Percentiles rank a stretch among this genome's conserved stretches.
These are phyloP conservation scores for Sebastes fasciatus DNA, from an alignment of 2,113 vertebrate species.

Conservation along the genomic window DNA sequence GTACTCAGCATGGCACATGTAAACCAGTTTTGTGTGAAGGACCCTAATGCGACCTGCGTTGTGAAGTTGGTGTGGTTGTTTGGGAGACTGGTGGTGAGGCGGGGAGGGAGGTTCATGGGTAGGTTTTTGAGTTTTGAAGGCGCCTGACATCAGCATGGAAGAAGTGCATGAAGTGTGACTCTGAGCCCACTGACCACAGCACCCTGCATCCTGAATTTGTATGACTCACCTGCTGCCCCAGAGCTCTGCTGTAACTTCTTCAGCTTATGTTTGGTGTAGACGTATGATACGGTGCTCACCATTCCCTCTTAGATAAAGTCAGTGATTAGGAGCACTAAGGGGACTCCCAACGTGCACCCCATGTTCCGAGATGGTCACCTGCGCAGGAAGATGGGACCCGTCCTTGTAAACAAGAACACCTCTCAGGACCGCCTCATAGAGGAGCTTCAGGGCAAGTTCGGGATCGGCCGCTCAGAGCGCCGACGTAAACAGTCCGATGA, in stretches of 20 bases:
- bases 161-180: slow-evolving; percentile 49
- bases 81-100: not conserved
- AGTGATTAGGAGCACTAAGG: slow-evolving; percentile 96
- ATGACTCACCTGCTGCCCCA: slow-evolving; percentile 44
- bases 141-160: slow-evolving; percentile 39
- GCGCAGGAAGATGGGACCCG: slow-evolving; percentile 91
- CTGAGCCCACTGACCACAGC: slow-evolving; percentile 43
- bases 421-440: slow-evolving; percentile 93
- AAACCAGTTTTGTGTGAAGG: slow-evolving; percentile 28
- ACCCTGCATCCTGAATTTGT: not conserved
- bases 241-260: slow-evolving; percentile 25
- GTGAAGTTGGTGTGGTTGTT: slow-evolving; percentile 11
- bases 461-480: slow-evolving; percentile 86
- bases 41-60: not conserved
- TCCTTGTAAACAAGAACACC: slow-evolving; percentile 90
- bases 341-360: slow-evolving; percentile 92
- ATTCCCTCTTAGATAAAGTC: slow-evolving; percentile 90
- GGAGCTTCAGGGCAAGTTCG: slow-evolving; percentile 95
- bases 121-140: not conserved
- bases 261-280: not conserved
- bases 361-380: slow-evolving; percentile 93
- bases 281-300: slow-evolving; percentile 49
- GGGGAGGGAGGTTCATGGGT: not conserved
- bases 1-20: not conserved
- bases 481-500: slow-evolving; percentile 84